Percentiles rank a stretch among this genome's conserved stretches.
These are phyloP conservation scores for Epinephelus moara DNA, from an alignment of 2,113 vertebrate species.

Conservation along the genomic window DNA sequence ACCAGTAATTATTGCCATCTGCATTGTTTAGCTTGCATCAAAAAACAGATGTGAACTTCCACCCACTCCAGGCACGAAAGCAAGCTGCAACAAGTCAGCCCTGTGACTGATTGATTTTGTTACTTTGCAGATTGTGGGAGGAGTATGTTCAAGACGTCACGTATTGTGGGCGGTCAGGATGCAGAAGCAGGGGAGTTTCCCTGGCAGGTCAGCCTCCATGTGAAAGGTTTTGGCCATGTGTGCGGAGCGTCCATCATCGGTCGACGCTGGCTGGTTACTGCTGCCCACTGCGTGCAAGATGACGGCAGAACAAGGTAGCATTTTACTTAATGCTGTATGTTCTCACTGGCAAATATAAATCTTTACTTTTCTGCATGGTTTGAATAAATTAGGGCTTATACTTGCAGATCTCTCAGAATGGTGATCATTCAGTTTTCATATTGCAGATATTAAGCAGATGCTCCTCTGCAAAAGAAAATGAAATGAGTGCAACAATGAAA, in stretches of 20 bases:
- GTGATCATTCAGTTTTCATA: not conserved
- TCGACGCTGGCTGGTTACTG: slow-evolving; percentile 90
- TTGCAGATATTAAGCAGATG: not conserved
- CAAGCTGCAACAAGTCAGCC: not conserved
- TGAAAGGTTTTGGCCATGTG: slow-evolving; percentile 82
- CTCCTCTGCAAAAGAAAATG: not conserved
- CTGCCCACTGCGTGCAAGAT: slow-evolving; percentile 92
- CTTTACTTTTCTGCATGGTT: not conserved
- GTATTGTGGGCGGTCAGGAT: slow-evolving; percentile 93
- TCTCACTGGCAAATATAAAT: not conserved
- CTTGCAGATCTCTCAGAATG: not conserved
- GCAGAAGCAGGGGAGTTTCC: slow-evolving; percentile 91
- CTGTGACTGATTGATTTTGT: not conserved
- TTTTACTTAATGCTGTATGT: not conserved
- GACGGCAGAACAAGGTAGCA: slow-evolving; percentile 80
- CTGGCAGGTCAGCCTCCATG: slow-evolving; percentile 96
- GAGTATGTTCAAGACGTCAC: slow-evolving; percentile 82
- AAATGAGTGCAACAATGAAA: not conserved
- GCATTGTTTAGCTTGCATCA: not conserved
- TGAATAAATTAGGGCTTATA: not conserved
- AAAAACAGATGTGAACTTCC: slow-evolving; percentile 3
- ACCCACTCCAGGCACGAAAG: not conserved
- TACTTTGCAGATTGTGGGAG: slow-evolving; percentile 88
- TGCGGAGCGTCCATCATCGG: slow-evolving; percentile 93
- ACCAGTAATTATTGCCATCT: not conserved